phyloP scores from a whole-genome alignment of 2,888 invertebrate species.

The Muschampia plurimacula region DNA sequence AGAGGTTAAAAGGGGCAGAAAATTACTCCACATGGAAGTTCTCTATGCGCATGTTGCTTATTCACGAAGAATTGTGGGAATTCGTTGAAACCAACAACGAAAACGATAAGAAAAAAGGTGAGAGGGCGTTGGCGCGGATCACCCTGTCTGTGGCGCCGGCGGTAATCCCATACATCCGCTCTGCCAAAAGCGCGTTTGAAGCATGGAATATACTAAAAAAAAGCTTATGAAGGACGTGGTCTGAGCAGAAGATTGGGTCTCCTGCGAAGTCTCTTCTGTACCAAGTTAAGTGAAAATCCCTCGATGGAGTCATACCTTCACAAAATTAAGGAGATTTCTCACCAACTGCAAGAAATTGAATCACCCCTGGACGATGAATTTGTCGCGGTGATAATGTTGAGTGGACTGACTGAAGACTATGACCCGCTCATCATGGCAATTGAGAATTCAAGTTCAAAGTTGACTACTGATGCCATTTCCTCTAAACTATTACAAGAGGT shows the following conservation, averaged over 20 bases:
- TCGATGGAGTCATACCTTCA: conserved; percentile 5
- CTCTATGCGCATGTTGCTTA: not conserved
- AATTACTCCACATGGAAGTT: conserved; percentile 2
- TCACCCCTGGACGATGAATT: not conserved
- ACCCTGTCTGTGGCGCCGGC: not conserved
- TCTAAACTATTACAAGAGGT: not conserved
- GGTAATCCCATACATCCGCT: not conserved
- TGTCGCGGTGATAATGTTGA: not conserved
- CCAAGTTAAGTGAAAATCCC: conserved; percentile 1
- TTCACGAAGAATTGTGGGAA: conserved; percentile 2
- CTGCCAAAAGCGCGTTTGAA: not conserved
- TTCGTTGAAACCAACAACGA: not conserved
- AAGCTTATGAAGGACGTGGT: not conserved
- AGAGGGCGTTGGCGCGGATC: not conserved
- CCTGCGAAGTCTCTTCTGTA: not conserved
- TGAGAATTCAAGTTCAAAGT: not conserved
- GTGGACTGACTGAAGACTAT: not conserved
- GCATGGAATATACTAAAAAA: not conserved
- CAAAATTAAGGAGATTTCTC: conserved; percentile 1
- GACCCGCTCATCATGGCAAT: not conserved
- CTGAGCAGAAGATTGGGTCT: not conserved
- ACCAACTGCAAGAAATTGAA: not conserved
- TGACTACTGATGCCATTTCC: not conserved
- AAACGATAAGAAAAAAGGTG: not conserved
- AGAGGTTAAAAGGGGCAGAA: not conserved